Conservation (phyloP, 2,113 vertebrate species). For the Carassius auratus region DNA sequence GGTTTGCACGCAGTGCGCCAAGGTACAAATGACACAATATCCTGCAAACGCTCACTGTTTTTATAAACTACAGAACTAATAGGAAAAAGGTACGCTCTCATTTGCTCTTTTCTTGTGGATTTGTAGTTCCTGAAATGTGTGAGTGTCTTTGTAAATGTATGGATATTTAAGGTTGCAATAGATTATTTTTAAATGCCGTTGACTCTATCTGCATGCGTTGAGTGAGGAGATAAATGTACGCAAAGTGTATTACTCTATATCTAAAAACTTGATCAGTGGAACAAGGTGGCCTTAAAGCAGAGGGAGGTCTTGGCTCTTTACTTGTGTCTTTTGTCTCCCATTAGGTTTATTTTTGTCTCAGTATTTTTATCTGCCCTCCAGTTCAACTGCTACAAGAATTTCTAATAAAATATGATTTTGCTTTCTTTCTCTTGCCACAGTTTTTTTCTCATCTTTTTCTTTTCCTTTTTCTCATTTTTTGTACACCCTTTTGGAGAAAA, state of each 20-base stretch:
- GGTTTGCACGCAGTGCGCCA: conserved; percentile 65
- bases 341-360: conserved; percentile 20
- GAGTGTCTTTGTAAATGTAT: conserved; percentile 51
- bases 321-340: conserved; percentile 51
- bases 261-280: conserved; percentile 71
- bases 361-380: conserved; percentile 56
- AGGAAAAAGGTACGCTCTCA: conserved; percentile 57
- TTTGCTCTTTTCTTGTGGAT: conserved; percentile 66
- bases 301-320: conserved; percentile 63
- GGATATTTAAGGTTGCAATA: conserved; percentile 62
- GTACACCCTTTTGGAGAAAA: conserved; percentile 73
- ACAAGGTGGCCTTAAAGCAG: conserved; percentile 77
- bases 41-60: conserved; percentile 1
- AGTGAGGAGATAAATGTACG: conserved; percentile 65
- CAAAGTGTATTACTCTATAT: conserved; percentile 62
- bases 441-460: conserved; percentile 65
- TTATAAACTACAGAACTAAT: conserved; percentile 51
- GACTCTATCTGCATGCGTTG: conserved; percentile 53
- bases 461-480: conserved; percentile 61
- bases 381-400: conserved; percentile 39
- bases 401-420: conserved; percentile 63
- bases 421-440: conserved; percentile 60
- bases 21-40: conserved; percentile 69
- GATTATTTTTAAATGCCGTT: conserved; percentile 57
- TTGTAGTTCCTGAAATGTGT: conserved; percentile 67